Evolutionary conservation across 2,797 vertebrate genomes (phyloP), one percentile per base, ranked within the genome.

Genomic region (Chromis chromis): DNA sequence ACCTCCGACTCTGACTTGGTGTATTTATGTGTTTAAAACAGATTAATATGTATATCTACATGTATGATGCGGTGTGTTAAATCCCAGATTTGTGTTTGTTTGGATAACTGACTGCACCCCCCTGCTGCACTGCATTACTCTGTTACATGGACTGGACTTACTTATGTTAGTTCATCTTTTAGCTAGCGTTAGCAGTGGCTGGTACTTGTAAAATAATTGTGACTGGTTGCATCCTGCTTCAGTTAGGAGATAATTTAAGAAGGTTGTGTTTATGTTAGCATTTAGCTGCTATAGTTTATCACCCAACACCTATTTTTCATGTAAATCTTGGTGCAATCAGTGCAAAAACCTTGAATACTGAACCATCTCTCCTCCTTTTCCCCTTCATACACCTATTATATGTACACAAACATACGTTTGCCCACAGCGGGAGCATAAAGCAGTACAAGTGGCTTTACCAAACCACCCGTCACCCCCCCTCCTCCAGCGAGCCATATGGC

Each of bases 401-500:
- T 22, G 60, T 16, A 58, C 48, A 44, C 6, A 25, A 19, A 48
- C 40, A 65, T 46, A 46, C 25, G 63, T 61, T 42, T 25, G 7
- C 40, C 25, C 56, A 68, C 67, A 56, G 36, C 33, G 16, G 39
- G 19, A 78, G 40, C 59, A 75, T 57, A 63, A 76, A 73, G 61
- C 58, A 66, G 54, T 49, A 70, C 66, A 69, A 81, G 68, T 73
- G 57, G 61, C 56, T 81, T 80, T 59, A 53, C 22, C 50, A 44
- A 36, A 9, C 13, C 1, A 22, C 65, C 70, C 76, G n/a, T 55
- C 68, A 65, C 71, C 70, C 54, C 33, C 46, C 46, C 2, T 19
- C 78, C 64, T 76, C 61, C 79, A 80, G 58, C 2, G 25, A 77
- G 76, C 93, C 91, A 94, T 92, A 92, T 93, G 92, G 89, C 79